Conservation (phyloP, 2,888 invertebrate genomes). For the Cataglyphis cursor region DNA sequence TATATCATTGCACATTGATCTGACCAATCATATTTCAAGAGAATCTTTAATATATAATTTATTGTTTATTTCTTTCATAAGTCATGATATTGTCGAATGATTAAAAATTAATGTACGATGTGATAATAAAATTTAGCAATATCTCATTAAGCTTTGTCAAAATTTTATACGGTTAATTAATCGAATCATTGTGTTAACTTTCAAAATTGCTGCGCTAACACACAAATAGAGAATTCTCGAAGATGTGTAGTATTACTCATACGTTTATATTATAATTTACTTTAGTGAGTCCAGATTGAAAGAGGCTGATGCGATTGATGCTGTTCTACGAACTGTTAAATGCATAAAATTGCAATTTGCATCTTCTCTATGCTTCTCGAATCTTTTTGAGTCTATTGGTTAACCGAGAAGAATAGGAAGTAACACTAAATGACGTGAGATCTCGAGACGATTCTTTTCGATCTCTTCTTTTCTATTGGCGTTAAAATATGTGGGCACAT, state of each 20-base stretch:
- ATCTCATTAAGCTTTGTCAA: background rate
- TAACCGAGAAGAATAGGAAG: slow-evolving; percentile 2
- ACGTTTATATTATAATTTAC: background rate
- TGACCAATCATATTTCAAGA: background rate
- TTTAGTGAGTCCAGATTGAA: background rate
- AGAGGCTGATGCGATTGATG: background rate
- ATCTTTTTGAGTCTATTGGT: slow-evolving; percentile 10
- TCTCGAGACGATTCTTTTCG: background rate
- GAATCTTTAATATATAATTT: background rate
- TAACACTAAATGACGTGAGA: background rate
- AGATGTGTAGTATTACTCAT: background rate
- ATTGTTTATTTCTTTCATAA: background rate
- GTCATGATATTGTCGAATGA: background rate
- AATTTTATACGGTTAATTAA: background rate
- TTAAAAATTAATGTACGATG: background rate
- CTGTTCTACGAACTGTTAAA: background rate
- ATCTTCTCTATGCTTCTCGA: background rate
- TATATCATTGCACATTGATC: background rate
- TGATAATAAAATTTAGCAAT: background rate
- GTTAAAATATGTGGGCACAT: background rate
- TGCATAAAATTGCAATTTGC: background rate
- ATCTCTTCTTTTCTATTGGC: background rate
- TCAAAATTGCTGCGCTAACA: background rate
- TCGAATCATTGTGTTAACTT: background rate
- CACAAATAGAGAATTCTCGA: background rate